Evolutionary conservation across 2,113 vertebrate species (phyloP), one percentile per base, ranked within the genome.

Genomic region (Notothenia coriiceps): DNA sequence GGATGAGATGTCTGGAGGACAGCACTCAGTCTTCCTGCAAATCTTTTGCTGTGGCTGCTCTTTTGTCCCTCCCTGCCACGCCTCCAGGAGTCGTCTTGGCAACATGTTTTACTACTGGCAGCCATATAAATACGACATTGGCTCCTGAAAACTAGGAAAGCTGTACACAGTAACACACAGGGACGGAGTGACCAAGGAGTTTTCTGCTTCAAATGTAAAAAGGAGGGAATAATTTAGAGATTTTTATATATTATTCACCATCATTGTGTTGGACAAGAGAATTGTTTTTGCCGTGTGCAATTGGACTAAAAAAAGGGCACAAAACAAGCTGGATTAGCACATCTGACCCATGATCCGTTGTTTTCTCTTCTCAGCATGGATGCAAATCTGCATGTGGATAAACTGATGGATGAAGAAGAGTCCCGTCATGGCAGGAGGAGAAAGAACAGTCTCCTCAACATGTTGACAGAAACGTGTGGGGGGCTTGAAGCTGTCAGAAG

Each of bases 41-140:
- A 8, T 84, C 83, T 55, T 61, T 71, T 49, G n/a, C 56, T 14
- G 67, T 29, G 47, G 57, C 29, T 74, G 43, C 70, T 74, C 87
- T 80, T 90, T 92, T 90, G 89, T 91, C 67, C 83, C 71, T 66
- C 69, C 75, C 64, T 35, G 74, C 76, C 82, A 84, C 85, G 75
- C 89, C 86, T 87, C 89, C 83, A 74, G 85, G 77, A 61, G 78
- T 93, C 82, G 50, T 86, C 91, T 77, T 86, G 87, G 87, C 84
- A 92, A 93, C 90, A 33, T 55, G 81, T 88, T 93, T 92, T 91
- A 91, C 86, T 86, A 79, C 88, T 82, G 82, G 84, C 85, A 88
- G 72, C 68, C 72, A 57, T 64, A 72, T 80, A 86, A 91, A 90
- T 89, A 76, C 73, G 65, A 62, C 65, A 63, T 55, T 90, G 89